These are phyloP conservation scores for Lepidonotus clava DNA, from an alignment of 2,888 invertebrate genomes.

Conservation along the genomic window DNA sequence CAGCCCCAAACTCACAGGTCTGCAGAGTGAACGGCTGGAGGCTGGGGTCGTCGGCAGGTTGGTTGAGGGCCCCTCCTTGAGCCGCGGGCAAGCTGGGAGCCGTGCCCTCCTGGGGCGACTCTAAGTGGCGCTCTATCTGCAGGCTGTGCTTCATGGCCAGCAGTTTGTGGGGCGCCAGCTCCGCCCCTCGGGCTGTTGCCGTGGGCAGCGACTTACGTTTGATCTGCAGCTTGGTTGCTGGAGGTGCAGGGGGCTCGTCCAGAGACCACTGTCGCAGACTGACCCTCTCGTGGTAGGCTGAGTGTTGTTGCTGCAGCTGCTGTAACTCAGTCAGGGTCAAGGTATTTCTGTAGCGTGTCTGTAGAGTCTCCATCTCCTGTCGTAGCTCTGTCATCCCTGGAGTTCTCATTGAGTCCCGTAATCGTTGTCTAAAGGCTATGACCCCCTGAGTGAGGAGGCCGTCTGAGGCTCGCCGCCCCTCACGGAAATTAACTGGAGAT, in stretches of 20 bases:
- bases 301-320: conserved; percentile 68
- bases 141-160: conserved; percentile 79
- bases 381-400: conserved; percentile 91
- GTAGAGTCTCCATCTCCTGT: conserved; percentile 84
- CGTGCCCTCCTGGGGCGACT: conserved; percentile 53
- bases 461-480: conserved; percentile 90
- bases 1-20: not conserved
- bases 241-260: conserved; percentile 69
- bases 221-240: conserved; percentile 39
- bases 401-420: conserved; percentile 89
- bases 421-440: conserved; percentile 88
- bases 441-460: conserved; percentile 87
- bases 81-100: not conserved
- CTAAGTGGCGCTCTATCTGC: conserved; percentile 78
- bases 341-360: conserved; percentile 58
- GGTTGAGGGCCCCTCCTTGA: not conserved
- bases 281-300: conserved; percentile 79
- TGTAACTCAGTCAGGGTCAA: conserved; percentile 68
- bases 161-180: conserved; percentile 79
- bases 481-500: conserved; percentile 91
- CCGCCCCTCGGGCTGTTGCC: conserved; percentile 72
- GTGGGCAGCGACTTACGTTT: conserved; percentile 60
- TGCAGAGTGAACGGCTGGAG: not conserved
- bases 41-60: not conserved
- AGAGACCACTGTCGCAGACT: conserved; percentile 69